Evolutionary conservation across 2,797 vertebrate genomes (phyloP).

Genomic region (Triplophysa bombifrons): DNA sequence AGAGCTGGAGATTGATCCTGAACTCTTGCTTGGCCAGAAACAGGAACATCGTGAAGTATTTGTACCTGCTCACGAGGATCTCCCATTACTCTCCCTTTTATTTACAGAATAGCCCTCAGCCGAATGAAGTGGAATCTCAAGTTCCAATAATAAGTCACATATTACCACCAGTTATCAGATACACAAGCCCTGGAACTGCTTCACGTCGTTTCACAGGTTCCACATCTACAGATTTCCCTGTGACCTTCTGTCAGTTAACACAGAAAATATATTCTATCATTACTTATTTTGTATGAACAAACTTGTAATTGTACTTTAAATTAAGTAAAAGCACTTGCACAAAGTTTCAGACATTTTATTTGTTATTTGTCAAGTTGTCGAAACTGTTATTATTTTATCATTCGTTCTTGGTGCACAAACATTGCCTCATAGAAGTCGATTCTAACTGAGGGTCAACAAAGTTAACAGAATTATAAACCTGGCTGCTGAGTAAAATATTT

Average conservation of each 20-base stretch:
- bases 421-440: neutral
- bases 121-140: conserved; percentile 26
- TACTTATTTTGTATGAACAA: neutral
- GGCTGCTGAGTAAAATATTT: neutral
- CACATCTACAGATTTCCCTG: neutral
- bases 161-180: conserved; percentile 7
- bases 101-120: conserved; percentile 30
- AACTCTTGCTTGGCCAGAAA: conserved; percentile 24
- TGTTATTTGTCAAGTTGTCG: neutral
- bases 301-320: no score
- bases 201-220: neutral
- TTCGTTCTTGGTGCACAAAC: neutral
- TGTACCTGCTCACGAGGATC: conserved; percentile 28
- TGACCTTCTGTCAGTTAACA: neutral
- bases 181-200: neutral
- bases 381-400: neutral
- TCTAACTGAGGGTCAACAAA: neutral
- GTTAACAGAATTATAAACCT: neutral
- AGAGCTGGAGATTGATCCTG: conserved; percentile 48
- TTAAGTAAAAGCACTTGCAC: neutral
- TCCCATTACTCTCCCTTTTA: conserved; percentile 35
- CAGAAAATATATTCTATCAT: neutral
- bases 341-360: no score
- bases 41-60: conserved; percentile 20
- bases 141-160: conserved; percentile 27